Evolutionary conservation across 2,888 invertebrate species (phyloP).

Genomic region (Cyrtodaria siliqua): DNA sequence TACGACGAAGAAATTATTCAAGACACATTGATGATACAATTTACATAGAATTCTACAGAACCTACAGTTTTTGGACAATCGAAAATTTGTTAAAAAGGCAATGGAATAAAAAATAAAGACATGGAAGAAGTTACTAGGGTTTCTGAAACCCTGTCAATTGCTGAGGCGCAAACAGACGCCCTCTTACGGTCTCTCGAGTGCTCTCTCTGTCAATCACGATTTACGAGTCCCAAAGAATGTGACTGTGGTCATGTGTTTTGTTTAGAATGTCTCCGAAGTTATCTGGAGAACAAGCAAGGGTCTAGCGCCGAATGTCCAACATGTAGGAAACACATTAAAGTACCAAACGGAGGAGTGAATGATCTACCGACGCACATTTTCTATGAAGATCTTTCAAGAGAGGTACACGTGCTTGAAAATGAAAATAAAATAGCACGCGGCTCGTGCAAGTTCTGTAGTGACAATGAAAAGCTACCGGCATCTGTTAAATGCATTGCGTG

Average conservation of each 20-base stretch:
- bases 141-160: slow-evolving; percentile 11
- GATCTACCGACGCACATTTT: slow-evolving; percentile 44
- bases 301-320: slow-evolving; percentile 36
- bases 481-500: slow-evolving; percentile 56
- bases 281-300: slow-evolving; percentile 9
- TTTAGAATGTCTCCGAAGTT: slow-evolving; percentile 38
- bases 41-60: too few species aligned
- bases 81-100: too few species aligned
- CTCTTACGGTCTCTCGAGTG: slow-evolving; percentile 48
- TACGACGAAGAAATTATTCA: too few species aligned
- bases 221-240: slow-evolving; percentile 46
- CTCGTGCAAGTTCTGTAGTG: slow-evolving; percentile 60
- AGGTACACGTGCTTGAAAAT: slow-evolving; percentile 41
- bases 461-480: slow-evolving; percentile 47
- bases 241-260: slow-evolving; percentile 62
- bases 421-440: slow-evolving; percentile 48
- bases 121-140: slow-evolving; percentile 9
- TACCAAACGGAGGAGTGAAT: slow-evolving; percentile 39
- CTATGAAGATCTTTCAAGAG: slow-evolving; percentile 45
- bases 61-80: too few species aligned
- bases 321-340: slow-evolving; percentile 15
- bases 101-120: too few species aligned
- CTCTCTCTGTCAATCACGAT: slow-evolving; percentile 37
- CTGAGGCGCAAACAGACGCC: slow-evolving; percentile 32
- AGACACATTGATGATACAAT: too few species aligned